Evolutionary conservation across 2,113 vertebrate genomes (phyloP).

Genomic region (Seriola quinqueradiata): DNA sequence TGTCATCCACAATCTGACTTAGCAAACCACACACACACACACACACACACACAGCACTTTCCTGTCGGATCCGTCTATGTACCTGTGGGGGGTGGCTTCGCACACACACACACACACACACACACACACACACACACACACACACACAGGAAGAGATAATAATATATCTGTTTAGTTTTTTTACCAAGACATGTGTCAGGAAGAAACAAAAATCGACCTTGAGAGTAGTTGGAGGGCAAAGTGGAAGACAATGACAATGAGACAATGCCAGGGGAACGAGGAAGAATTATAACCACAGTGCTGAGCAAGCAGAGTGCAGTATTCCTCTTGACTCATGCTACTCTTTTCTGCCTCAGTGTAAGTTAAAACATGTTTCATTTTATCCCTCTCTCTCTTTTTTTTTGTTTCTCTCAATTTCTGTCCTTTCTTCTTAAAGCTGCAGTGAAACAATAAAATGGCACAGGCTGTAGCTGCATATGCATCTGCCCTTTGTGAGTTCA

Average conservation of each 20-base stretch:
- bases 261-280: constrained; percentile 36
- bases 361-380: constrained; percentile 55
- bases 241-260: constrained; percentile 15
- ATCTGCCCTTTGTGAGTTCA: constrained; percentile 53
- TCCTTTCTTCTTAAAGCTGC: constrained; percentile 46
- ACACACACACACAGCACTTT: constrained; percentile 29
- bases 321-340: constrained; percentile 24
- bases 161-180: constrained; percentile 42
- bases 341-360: constrained; percentile 37
- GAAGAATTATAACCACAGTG: constrained; percentile 42
- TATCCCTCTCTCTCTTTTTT: neutral
- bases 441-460: constrained; percentile 59
- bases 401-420: constrained; percentile 43
- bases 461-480: constrained; percentile 21
- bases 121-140: constrained; percentile 3
- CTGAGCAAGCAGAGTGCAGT: constrained; percentile 60
- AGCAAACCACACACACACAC: constrained; percentile 46
- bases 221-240: constrained; percentile 47
- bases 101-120: neutral
- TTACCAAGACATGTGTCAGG: constrained; percentile 43
- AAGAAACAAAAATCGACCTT: constrained; percentile 55
- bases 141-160: constrained; percentile 18
- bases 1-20: constrained; percentile 60
- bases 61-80: constrained; percentile 40
- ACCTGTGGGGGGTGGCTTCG: constrained; percentile 33